Conservation (phyloP, 2,888 invertebrate genomes). For the Criorhina ranunculi region DNA sequence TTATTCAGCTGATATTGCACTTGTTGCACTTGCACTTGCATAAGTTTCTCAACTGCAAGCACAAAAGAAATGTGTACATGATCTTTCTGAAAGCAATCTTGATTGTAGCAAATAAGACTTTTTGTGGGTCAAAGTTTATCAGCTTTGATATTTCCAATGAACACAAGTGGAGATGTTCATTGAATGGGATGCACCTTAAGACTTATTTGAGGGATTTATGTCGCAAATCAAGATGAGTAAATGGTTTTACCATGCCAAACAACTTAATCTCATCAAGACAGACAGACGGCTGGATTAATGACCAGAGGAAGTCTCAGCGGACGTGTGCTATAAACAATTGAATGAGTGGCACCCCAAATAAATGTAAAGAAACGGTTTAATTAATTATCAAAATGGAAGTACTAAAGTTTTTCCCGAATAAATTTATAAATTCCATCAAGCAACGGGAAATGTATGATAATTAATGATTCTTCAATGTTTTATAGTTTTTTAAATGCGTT, state of each 20-base stretch:
- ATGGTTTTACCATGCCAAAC: conserved; percentile 3
- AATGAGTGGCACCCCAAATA: background rate
- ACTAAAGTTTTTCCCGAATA: background rate
- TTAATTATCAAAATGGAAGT: conserved; percentile 30
- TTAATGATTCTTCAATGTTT: conserved; percentile 17
- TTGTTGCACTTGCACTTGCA: background rate
- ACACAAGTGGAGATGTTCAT: no score
- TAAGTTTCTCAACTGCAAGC: no score
- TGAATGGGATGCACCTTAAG: no score
- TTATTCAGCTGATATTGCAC: background rate
- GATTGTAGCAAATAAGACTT: no score
- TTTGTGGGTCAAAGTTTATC: no score
- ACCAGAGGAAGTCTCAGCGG: background rate
- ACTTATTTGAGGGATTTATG: background rate
- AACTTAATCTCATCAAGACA: conserved; percentile 35
- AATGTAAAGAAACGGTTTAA: conserved; percentile 20
- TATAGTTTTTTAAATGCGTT: background rate
- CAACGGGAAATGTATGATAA: background rate
- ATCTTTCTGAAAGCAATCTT: no score
- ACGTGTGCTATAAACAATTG: background rate
- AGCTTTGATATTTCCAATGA: no score
- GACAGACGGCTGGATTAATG: conserved; percentile 11
- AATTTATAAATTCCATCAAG: background rate
- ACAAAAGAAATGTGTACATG: no score
- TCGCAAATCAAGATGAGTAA: background rate